A percentile compares a stretch with the other conserved stretches of the same genome.
phyloP scores from a whole-genome alignment of 2,113 vertebrate species.

The Alexandromys fortis region DNA sequence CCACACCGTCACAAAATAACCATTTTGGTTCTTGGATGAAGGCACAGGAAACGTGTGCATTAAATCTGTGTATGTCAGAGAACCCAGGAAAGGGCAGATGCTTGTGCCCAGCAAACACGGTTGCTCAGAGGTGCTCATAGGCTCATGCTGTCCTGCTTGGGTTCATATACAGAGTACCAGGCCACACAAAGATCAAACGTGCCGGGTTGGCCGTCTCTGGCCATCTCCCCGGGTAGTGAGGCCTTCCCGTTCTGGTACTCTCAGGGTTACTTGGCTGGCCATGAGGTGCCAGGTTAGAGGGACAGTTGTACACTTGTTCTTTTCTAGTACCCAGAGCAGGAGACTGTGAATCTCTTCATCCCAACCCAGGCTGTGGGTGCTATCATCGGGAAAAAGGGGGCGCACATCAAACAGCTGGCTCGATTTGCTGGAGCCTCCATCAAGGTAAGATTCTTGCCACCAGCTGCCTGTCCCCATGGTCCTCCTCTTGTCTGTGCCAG shows the following conservation, averaged over 20 bases:
- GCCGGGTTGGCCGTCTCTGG: not conserved
- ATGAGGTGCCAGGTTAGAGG: not conserved
- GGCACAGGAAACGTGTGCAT: not conserved
- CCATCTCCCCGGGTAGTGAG: not conserved
- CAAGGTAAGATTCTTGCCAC: conserved; percentile 87
- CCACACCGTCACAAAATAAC: too few relatives aligned
- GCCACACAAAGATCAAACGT: accelerated
- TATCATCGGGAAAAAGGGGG: conserved; percentile 97
- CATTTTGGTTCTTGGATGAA: not conserved
- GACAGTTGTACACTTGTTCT: not conserved
- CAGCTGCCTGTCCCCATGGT: accelerated
- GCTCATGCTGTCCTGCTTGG: too few relatives aligned
- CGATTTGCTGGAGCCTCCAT: conserved; percentile 96
- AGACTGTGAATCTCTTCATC: conserved; percentile 96
- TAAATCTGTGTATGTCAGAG: not conserved
- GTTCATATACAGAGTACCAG: not conserved
- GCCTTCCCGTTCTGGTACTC: not conserved
- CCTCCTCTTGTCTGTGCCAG: not conserved
- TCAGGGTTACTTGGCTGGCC: too few relatives aligned
- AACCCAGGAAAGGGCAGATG: not conserved
- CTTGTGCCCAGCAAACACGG: not conserved
- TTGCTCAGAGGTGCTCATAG: not conserved
- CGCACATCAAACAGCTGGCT: conserved; percentile 97
- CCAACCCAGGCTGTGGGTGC: conserved; percentile 97
- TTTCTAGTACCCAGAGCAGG: conserved; percentile 92